Percentiles rank a stretch among this genome's conserved stretches.
Evolutionary conservation across 2,888 invertebrate species (phyloP).

Genomic region (Cheilosia soror): DNA sequence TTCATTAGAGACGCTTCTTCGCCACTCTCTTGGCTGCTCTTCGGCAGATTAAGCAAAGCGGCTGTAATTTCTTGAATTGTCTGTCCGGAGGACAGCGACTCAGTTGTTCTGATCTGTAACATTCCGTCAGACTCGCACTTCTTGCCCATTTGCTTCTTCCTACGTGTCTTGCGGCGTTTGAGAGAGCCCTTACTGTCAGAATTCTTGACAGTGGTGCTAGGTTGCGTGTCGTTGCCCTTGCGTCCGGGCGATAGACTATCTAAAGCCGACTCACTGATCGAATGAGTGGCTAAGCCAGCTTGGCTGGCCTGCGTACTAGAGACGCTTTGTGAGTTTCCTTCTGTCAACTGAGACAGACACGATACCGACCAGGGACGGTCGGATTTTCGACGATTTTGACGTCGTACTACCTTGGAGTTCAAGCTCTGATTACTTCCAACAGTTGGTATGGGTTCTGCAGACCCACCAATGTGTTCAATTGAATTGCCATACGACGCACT

Average conservation of each 20-base stretch:
- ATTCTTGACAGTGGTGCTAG: conserved; percentile 77
- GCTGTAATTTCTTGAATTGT: conserved; percentile 86
- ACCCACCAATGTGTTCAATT: conserved; percentile 85
- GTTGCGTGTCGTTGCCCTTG: conserved; percentile 77
- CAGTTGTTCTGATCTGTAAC: conserved; percentile 86
- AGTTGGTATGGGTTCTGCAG: conserved; percentile 85
- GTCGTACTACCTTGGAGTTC: conserved; percentile 86
- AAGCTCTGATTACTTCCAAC: conserved; percentile 80
- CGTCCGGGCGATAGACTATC: conserved; percentile 87
- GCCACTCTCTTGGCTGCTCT: conserved; percentile 86
- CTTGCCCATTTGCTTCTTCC: conserved; percentile 80
- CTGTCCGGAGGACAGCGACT: conserved; percentile 85
- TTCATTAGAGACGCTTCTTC: conserved; percentile 85
- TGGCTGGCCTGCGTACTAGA: conserved; percentile 81
- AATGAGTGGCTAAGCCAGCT: conserved; percentile 87
- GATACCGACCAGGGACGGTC: conserved; percentile 95
- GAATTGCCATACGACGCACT: conserved; percentile 84
- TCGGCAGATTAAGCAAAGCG: conserved; percentile 82
- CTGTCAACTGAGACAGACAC: conserved; percentile 90
- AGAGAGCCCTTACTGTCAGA: conserved; percentile 83
- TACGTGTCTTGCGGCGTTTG: conserved; percentile 82
- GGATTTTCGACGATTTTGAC: conserved; percentile 82
- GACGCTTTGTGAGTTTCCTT: conserved; percentile 82
- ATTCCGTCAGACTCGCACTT: conserved; percentile 86
- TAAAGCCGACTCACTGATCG: conserved; percentile 95